Evolutionary conservation across 1,140 invertebrate species (phyloP), one percentile per base, ranked within the genome.

Genomic region (Drosophila fuyamai): DNA sequence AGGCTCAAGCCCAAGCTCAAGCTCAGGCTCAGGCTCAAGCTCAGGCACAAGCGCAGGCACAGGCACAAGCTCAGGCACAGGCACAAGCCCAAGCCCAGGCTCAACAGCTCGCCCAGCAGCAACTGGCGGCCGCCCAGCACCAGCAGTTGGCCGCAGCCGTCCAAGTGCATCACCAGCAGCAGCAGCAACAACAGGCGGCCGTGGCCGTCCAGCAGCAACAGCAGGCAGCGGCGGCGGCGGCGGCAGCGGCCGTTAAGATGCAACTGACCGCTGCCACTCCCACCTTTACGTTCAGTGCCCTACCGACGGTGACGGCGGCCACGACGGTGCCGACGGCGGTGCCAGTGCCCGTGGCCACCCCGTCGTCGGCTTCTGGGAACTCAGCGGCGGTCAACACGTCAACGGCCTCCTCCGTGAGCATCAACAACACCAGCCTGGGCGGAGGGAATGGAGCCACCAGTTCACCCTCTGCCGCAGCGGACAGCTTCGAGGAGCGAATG

Each of bases 401-500:
- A 3, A 16, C 47, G 4, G 16, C 60, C 38, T 38, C 65, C 4
- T 43, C 35, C 10, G 47, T 68, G 47, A 68, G 47, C 40, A 32
- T 35, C 27, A 68, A 78, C 47, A 56, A 78, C 47, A 56, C 41
- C 9, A 73, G 55, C 16, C 7, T 54, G 10, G 59, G 23, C 1
- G 43, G 44, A 6, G 44, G 38, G 4, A 62, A 59, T 6, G 35
- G 46, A 16, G 18, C 51, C 14, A 56, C 10, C 14, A 51, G 9
- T 35, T 5, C 27, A 1, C 16, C 62, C 14, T 16, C 63, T 13
- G 18, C 56, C 8, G 57, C 65, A 0, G 72, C 67, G 6, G 90
- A 92, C n/a, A 73, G 65, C 35, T 92, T 81, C n/a, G 91, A 92
- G 56, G 91, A 92, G 75, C 84, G 88, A 4, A 80, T 92, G 46